These are phyloP conservation scores for Gambusia affinis DNA, from an alignment of 2,113 vertebrate genomes.

Conservation along the genomic window DNA sequence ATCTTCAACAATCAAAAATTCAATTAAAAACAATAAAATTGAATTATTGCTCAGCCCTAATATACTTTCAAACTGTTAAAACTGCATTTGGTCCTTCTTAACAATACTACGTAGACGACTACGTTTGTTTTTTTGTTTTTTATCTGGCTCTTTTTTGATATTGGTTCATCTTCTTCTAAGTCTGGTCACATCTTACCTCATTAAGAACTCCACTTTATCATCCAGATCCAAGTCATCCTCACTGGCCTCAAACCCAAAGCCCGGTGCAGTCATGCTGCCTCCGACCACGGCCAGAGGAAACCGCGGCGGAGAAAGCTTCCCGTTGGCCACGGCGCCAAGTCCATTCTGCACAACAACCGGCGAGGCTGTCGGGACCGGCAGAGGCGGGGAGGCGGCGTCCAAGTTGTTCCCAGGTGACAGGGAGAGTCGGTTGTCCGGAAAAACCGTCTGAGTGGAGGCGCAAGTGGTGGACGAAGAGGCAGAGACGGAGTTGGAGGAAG, in stretches of 20 bases:
- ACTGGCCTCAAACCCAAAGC: conserved; percentile 89
- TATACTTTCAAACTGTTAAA: background rate
- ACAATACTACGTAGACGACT: too few species aligned
- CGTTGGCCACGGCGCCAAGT: conserved; percentile 85
- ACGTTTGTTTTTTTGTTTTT: too few species aligned
- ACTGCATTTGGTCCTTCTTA: too few species aligned
- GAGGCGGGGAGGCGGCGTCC: conserved; percentile 88
- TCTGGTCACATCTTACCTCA: conserved; percentile 84
- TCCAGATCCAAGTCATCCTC: conserved; percentile 96
- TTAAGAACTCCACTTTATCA: conserved; percentile 96
- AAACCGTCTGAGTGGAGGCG: conserved; percentile 92
- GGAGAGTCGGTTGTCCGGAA: conserved; percentile 82
- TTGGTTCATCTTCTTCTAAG: background rate
- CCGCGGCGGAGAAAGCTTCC: conserved; percentile 93
- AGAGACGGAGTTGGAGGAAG: conserved; percentile 79
- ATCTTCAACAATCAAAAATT: too few species aligned
- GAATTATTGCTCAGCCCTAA: too few species aligned
- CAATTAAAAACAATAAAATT: too few species aligned
- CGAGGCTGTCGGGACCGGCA: conserved; percentile 76
- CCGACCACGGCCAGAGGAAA: conserved; percentile 82
- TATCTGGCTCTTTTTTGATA: too few species aligned
- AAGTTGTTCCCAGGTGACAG: conserved; percentile 90
- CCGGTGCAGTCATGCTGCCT: conserved; percentile 78
- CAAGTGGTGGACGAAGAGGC: conserved; percentile 80
- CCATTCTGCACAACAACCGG: conserved; percentile 84